Evolutionary conservation across 1,140 invertebrate genomes (phyloP).

Genomic region (Stegodyphus mimosarum): DNA sequence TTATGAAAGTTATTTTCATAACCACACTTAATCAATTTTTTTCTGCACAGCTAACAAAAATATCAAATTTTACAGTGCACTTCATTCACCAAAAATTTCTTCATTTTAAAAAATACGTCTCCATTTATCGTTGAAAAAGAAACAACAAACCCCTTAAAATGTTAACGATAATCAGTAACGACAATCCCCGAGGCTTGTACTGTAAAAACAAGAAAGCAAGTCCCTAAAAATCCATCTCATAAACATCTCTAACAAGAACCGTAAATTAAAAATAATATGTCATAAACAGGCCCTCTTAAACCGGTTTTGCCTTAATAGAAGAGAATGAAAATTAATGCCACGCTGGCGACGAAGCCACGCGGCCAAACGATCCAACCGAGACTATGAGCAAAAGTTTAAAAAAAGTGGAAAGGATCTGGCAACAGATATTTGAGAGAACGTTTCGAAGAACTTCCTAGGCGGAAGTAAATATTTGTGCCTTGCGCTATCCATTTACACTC

Average conservation of each 20-base stretch:
- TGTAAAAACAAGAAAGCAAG: background rate
- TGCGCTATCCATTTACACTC: constrained; percentile 13
- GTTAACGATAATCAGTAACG: constrained; percentile 17
- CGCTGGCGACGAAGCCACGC: constrained; percentile 11
- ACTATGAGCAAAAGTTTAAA: background rate
- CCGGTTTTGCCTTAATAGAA: background rate
- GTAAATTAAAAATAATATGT: constrained; percentile 51
- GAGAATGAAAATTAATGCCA: constrained; percentile 42
- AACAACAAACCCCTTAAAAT: background rate
- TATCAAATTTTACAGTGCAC: too few species aligned
- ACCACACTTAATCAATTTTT: too few species aligned
- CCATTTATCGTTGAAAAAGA: too few species aligned
- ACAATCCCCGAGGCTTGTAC: background rate
- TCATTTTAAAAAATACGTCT: too few species aligned
- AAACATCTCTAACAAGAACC: constrained; percentile 41
- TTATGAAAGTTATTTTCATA: too few species aligned
- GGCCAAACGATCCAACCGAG: constrained; percentile 30
- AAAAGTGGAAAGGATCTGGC: background rate
- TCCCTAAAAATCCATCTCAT: constrained; percentile 23
- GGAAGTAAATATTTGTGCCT: constrained; percentile 19
- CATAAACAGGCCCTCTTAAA: constrained; percentile 27
- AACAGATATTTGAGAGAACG: constrained; percentile 15
- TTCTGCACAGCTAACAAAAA: too few species aligned
- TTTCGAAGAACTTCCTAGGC: constrained; percentile 1
- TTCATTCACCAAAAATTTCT: too few species aligned